Percentiles rank a stretch among this genome's conserved stretches.
Evolutionary conservation across 2,888 invertebrate species (phyloP).

Genomic region (Erebia epiphron): DNA sequence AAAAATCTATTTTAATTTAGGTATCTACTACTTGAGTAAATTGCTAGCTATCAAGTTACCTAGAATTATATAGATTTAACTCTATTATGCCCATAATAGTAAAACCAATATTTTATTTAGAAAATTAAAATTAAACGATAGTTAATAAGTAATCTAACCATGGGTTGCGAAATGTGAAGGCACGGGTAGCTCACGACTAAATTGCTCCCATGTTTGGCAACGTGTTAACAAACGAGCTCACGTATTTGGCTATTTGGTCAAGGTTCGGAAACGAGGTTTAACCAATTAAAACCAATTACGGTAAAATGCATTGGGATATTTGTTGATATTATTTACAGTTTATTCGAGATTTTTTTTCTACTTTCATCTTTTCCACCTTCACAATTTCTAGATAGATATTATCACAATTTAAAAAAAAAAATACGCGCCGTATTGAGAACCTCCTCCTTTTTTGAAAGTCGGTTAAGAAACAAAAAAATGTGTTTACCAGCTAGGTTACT

Average conservation of each 20-base stretch:
- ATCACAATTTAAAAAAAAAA: too few relatives aligned
- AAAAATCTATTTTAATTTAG: too few relatives aligned
- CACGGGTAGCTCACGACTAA: constrained; percentile 28
- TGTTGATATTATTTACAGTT: constrained; percentile 9
- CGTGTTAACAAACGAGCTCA: constrained; percentile 36
- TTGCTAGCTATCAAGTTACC: neutral
- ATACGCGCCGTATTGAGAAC: too few relatives aligned
- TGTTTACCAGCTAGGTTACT: too few relatives aligned
- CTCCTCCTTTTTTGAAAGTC: too few relatives aligned
- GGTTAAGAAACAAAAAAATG: too few relatives aligned
- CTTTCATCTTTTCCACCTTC: neutral
- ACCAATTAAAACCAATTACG: constrained; percentile 38
- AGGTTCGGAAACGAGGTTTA: constrained; percentile 36
- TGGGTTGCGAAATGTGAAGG: constrained; percentile 30
- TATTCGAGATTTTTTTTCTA: neutral
- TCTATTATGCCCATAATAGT: neutral
- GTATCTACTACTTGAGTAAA: neutral
- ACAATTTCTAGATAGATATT: too few relatives aligned
- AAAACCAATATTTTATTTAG: constrained; percentile 3
- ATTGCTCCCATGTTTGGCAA: constrained; percentile 36
- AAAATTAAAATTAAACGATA: constrained; percentile 17
- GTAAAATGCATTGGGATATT: constrained; percentile 23
- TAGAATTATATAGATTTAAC: neutral
- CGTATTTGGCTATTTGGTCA: constrained; percentile 40
- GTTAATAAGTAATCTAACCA: constrained; percentile 11